Base-by-base conservation (phyloP, 1,140 invertebrate species). In the Mizuhopecten yessoensis region DNA sequence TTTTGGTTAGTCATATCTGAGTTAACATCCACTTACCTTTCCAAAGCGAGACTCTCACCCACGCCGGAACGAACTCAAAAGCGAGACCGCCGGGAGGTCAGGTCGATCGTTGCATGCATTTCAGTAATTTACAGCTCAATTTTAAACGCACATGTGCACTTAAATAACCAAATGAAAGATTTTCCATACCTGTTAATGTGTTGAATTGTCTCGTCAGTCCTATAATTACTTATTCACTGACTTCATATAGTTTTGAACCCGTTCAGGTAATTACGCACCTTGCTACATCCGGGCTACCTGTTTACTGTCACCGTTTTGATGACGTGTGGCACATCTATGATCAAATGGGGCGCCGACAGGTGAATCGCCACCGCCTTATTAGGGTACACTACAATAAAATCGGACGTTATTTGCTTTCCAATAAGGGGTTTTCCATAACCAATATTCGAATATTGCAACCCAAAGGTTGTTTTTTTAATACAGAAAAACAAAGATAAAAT, bases 281-380 rank as follows among this genome's bases (percentile, higher is more conserved):
- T 75, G 23, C n/a, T 75, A 75, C 57, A 75, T 75, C 57, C 57
- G 57, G 57, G 57, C 57, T 75, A 75, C 57, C 57, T 75, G 57
- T 75, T 75, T 75, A 75, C 57, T 75, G 57, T 75, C 57, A n/a
- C 57, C 57, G 57, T 29, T 75, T 75, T 75, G 57, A 75, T 75
- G 57, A 75, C 57, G 57, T 75, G n/a, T 75, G 57, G 23, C 57
- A 75, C 57, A 75, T 5, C n/a, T 9, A 29, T 75, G 57, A 75
- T 75, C n/a, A 57, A 75, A 75, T 75, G 57, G 57, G 57, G 57
- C 57, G 23, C 57, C 57, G 57, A 75, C 57, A 75, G 57, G 57
- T 75, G 17, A 75, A n/a, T 29, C 29, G 57, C 3, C 57, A 75
- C n/a, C 57, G n/a, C n/a, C 13, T 39, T n/a, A n/a, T n/a, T n/a